Conservation (phyloP, 1,140 invertebrate genomes). For the Anagrus nilaparvatae region DNA sequence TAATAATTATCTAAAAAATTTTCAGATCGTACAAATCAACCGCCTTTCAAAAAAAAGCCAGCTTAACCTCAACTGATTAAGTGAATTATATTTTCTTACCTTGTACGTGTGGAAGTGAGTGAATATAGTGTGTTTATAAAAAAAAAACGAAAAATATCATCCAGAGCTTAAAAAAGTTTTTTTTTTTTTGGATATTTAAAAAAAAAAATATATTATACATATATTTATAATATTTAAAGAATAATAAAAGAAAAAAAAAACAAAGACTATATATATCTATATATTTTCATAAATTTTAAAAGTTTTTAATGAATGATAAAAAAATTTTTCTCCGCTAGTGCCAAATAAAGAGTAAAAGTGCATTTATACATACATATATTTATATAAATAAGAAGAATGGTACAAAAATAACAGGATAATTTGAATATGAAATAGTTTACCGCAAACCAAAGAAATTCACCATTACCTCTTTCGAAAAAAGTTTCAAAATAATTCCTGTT, state of each 20-base stretch:
- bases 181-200: too few relatives aligned
- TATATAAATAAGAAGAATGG: constrained; percentile 16
- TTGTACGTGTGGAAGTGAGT: constrained; percentile 19
- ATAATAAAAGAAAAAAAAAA: constrained; percentile 20
- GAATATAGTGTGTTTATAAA: constrained; percentile 41
- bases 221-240: too few relatives aligned
- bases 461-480: constrained; percentile 44
- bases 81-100: constrained; percentile 46
- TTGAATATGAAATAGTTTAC: constrained; percentile 20
- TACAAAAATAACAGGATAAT: constrained; percentile 17
- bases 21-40: constrained; percentile 46
- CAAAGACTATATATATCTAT: constrained; percentile 37
- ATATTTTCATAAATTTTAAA: too few relatives aligned
- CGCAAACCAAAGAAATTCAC: constrained; percentile 42
- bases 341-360: constrained; percentile 31
- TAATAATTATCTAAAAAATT: too few relatives aligned
- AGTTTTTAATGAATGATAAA: too few relatives aligned
- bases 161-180: constrained; percentile 19
- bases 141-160: constrained; percentile 19
- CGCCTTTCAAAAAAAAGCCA: constrained; percentile 45
- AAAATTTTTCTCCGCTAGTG: constrained; percentile 43
- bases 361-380: constrained; percentile 13
- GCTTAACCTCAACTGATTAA: constrained; percentile 46
- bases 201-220: too few relatives aligned
- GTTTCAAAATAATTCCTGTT: too few relatives aligned